Percentiles rank a stretch among this genome's conserved stretches.
phyloP scores from a whole-genome alignment of 2,888 invertebrate species.

The Leucania comma region DNA sequence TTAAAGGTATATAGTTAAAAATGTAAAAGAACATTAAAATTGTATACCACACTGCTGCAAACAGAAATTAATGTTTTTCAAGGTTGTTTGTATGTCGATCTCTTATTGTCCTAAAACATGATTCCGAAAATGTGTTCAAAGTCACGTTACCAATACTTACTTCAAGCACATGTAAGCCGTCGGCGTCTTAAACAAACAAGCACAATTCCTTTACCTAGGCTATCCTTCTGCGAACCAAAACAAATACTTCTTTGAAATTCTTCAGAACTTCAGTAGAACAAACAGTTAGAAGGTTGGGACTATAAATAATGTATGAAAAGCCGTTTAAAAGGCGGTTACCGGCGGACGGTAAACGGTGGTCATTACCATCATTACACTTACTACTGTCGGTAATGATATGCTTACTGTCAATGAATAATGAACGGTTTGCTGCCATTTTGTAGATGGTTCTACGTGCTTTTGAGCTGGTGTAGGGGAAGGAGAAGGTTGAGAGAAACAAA shows the following conservation, averaged over 20 bases:
- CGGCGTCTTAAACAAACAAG: constrained; percentile 24
- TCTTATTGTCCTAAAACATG: too few relatives aligned
- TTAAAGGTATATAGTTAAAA: too few relatives aligned
- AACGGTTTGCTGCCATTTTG: constrained; percentile 38
- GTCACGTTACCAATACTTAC: neutral
- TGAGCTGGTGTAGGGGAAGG: neutral
- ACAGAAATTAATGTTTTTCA: too few relatives aligned
- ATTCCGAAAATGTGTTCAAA: neutral
- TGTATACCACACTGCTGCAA: too few relatives aligned
- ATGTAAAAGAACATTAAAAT: too few relatives aligned
- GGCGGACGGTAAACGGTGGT: constrained; percentile 60
- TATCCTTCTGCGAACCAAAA: constrained; percentile 32
- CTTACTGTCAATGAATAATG: constrained; percentile 62
- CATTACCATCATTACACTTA: constrained; percentile 64
- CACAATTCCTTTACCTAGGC: constrained; percentile 17
- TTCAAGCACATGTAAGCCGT: neutral
- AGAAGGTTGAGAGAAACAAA: neutral
- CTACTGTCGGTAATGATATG: constrained; percentile 62
- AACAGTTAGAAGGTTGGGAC: constrained; percentile 42
- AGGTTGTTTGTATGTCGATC: too few relatives aligned
- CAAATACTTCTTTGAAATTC: constrained; percentile 48
- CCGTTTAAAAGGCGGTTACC: constrained; percentile 65
- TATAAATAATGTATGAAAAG: constrained; percentile 59
- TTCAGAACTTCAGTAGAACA: constrained; percentile 36
- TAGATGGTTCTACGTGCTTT: constrained; percentile 20